Evolutionary conservation across 2,113 vertebrate genomes (phyloP).

Genomic region (Epinephelus moara): DNA sequence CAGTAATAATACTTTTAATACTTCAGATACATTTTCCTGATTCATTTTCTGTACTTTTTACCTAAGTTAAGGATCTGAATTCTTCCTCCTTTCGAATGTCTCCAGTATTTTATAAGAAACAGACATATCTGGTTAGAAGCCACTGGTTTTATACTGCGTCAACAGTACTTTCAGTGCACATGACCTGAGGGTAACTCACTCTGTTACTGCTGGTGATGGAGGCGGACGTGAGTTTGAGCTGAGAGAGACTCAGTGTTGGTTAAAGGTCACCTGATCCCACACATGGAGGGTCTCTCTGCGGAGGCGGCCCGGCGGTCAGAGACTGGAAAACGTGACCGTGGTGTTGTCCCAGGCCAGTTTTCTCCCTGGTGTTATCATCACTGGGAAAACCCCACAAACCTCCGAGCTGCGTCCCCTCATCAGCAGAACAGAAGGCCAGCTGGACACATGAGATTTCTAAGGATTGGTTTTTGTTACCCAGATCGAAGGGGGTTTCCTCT

Average conservation of each 20-base stretch:
- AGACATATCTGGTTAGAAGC: too few species aligned
- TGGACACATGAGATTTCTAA: too few species aligned
- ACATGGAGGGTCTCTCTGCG: conserved; percentile 29
- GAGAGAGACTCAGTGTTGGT: neutral
- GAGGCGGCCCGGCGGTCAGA: conserved; percentile 1
- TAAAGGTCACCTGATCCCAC: conserved; percentile 53
- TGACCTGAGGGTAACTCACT: neutral
- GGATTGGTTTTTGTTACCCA: too few species aligned
- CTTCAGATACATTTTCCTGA: too few species aligned
- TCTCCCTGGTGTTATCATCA: conserved; percentile 10
- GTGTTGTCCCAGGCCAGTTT: neutral
- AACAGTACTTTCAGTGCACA: neutral
- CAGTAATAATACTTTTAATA: too few species aligned
- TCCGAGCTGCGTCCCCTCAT: neutral
- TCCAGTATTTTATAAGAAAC: too few species aligned
- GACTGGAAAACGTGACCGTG: conserved; percentile 23
- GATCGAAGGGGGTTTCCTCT: too few species aligned
- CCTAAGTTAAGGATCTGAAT: too few species aligned
- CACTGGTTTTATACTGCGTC: too few species aligned
- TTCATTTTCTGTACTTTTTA: too few species aligned
- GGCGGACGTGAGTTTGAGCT: conserved; percentile 38
- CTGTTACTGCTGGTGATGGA: neutral
- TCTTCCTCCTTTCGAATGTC: too few species aligned
- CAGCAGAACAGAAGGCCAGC: too few species aligned
- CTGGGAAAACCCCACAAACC: conserved; percentile 17